phyloP scores from a whole-genome alignment of 2,888 invertebrate species.

The Hirtodrosophila trivittata region DNA sequence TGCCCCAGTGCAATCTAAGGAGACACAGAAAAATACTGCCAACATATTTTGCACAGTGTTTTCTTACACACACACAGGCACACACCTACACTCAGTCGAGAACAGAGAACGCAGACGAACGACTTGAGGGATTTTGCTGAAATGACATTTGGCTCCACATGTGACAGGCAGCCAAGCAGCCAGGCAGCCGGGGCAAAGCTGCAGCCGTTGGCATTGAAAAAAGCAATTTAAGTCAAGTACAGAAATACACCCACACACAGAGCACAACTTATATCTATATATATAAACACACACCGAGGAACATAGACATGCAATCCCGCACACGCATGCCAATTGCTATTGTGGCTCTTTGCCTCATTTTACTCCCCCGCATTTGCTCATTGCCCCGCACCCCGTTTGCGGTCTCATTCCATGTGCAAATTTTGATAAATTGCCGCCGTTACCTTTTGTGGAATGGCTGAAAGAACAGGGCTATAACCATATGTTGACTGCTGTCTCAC shows the following conservation, averaged over 20 bases:
- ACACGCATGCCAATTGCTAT: conserved; percentile 67
- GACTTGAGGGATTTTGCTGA: conserved; percentile 82
- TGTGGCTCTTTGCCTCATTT: conserved; percentile 17
- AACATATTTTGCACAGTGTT: conserved; percentile 65
- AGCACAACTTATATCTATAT: background rate
- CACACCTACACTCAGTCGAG: conserved; percentile 19
- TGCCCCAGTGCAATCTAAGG: conserved; percentile 70
- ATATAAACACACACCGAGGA: conserved; percentile 20
- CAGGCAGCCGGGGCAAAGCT: conserved; percentile 35
- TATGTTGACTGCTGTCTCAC: conserved; percentile 50
- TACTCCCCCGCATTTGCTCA: conserved; percentile 1
- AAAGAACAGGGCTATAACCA: conserved; percentile 28
- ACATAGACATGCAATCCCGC: conserved; percentile 38
- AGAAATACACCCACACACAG: conserved; percentile 22
- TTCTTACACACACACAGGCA: conserved; percentile 38
- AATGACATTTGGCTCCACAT: conserved; percentile 83
- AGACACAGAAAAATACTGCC: conserved; percentile 68
- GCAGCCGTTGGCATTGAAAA: conserved; percentile 78
- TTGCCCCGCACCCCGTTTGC: background rate
- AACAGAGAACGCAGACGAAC: conserved; percentile 69
- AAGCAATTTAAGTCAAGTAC: conserved; percentile 76
- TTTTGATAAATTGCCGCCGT: conserved; percentile 79
- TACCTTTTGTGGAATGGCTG: conserved; percentile 72
- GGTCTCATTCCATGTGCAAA: conserved; percentile 56
- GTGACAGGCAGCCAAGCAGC: conserved; percentile 62